phyloP scores from a whole-genome alignment of 2,888 invertebrate species.

The Tetranychus truncatus region DNA sequence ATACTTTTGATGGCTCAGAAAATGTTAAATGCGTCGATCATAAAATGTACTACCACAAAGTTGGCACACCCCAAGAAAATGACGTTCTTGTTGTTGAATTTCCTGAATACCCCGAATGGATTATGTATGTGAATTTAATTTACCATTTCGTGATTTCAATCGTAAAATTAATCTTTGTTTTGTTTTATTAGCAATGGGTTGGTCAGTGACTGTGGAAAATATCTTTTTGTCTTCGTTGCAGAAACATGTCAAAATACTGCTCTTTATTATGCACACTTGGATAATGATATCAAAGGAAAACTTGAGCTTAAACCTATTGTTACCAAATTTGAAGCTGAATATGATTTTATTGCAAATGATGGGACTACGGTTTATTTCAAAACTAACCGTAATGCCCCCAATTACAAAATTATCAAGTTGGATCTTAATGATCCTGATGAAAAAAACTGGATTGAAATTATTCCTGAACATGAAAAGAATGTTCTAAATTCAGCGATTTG shows the following conservation, averaged over 20 bases:
- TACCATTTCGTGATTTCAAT: not conserved
- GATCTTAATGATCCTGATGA: slow-evolving; percentile 37
- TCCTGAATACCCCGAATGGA: slow-evolving; percentile 67
- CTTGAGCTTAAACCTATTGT: slow-evolving; percentile 39
- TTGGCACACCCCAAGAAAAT: slow-evolving; percentile 64
- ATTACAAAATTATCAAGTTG: slow-evolving; percentile 67
- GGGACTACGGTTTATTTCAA: slow-evolving; percentile 62
- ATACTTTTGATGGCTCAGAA: slow-evolving; percentile 77
- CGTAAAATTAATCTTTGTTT: slow-evolving; percentile 38
- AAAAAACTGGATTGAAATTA: slow-evolving; percentile 61
- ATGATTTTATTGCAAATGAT: slow-evolving; percentile 79
- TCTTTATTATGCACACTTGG: slow-evolving; percentile 62
- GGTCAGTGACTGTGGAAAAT: slow-evolving; percentile 76
- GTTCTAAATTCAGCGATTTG: slow-evolving; percentile 75
- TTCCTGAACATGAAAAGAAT: slow-evolving; percentile 63
- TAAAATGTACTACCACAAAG: slow-evolving; percentile 74
- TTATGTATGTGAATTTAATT: slow-evolving; percentile 46
- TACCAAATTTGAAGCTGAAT: slow-evolving; percentile 76
- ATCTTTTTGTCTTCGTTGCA: slow-evolving; percentile 60
- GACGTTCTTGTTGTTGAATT: slow-evolving; percentile 76
- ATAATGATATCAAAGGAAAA: slow-evolving; percentile 28
- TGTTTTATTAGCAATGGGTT: slow-evolving; percentile 40
- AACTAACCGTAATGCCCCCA: slow-evolving; percentile 82
- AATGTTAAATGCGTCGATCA: slow-evolving; percentile 70
- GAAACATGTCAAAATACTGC: slow-evolving; percentile 82